Evolutionary conservation across 35 echinoderm and acorn worm species (phyloP), one percentile per base, ranked within the genome.

Genomic region (Hemicentrotus pulcherrimus): DNA sequence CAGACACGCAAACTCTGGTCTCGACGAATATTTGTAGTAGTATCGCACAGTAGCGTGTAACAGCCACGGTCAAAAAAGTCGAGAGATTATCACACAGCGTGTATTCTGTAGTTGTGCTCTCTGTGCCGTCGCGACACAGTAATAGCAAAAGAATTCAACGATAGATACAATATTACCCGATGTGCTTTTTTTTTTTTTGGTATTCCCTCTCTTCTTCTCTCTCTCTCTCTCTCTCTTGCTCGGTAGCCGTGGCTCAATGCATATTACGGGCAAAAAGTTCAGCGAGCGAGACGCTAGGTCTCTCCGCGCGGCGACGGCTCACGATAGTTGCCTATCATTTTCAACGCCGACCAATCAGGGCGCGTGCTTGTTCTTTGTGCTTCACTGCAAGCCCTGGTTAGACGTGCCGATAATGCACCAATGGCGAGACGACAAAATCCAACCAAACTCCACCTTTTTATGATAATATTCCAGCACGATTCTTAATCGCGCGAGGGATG

Each of bases 311-410:
- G 22, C 19, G 50, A 55, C 91, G 60, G 85, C 59, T 90, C 94
- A 96, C 96, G 95, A 96, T 95, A 95, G 94, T 16, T 94, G 55
- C 94, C 94, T 85, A 47, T 96, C 94, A 86, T 94, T 93, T 94
- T 96, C 96, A 96, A 96, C 95, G 59, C 90, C 94, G 86, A 61
- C 96, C 94, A 96, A 96, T 96, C 94, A 96, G 88, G 95, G 95
- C 94, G 41, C 94, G 71, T 48, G 71, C 92, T 47, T 94, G 47
- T 86, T 94, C 96, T 96, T 96, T 96, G 96, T 96, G 96, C 88
- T 96, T 45, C 31, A 61, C 47, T 93, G 48, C 0, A 33, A 47
- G 91, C 91, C 91, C 19, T 47, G 45, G 48, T 31, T 48, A 50
- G 46, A 46, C 48, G 91, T 93, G 91, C 46, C 48, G 28, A 93